A percentile compares a stretch with the other conserved stretches of the same genome.
These are phyloP conservation scores for Microtus oregoni DNA, from an alignment of 2,113 vertebrate species.

Conservation along the genomic window DNA sequence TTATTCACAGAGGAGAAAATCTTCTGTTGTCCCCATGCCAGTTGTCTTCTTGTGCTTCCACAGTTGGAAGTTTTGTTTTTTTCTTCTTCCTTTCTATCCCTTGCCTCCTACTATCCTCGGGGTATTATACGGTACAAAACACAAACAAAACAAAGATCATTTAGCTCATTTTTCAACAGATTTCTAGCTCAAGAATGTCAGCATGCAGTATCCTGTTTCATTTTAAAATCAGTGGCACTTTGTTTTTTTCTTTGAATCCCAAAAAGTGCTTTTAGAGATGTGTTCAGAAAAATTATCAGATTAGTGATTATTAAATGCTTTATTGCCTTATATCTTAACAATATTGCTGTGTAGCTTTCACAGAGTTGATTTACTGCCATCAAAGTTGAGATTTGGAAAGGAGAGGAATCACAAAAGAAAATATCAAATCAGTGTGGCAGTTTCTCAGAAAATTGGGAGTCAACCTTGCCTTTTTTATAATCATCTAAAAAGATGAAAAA, in stretches of 20 bases:
- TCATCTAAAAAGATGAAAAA: slow-evolving; percentile 21
- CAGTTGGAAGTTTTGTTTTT: slow-evolving; percentile 62
- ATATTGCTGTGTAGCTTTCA: neutral
- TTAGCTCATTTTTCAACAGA: neutral
- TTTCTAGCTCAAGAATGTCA: neutral
- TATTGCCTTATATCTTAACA: neutral
- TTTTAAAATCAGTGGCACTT: slow-evolving; percentile 22
- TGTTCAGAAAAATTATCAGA: neutral
- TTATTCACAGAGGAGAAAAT: slow-evolving; percentile 71
- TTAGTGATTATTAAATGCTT: neutral
- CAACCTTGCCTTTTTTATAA: neutral
- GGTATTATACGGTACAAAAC: slow-evolving; percentile 44
- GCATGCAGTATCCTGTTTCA: neutral
- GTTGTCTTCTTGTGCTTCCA: slow-evolving; percentile 50
- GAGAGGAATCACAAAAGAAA: neutral
- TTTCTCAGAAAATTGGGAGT: no score
- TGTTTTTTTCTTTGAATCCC: neutral
- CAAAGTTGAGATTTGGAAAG: neutral
- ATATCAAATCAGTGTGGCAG: neutral
- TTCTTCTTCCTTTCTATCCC: neutral
- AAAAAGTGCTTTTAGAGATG: neutral
- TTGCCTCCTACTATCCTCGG: neutral
- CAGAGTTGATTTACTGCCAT: neutral
- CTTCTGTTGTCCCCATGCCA: slow-evolving; percentile 43
- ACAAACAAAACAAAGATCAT: neutral